Base-by-base conservation (phyloP, 2,888 invertebrate genomes). In the Crocallis elinguaria region DNA sequence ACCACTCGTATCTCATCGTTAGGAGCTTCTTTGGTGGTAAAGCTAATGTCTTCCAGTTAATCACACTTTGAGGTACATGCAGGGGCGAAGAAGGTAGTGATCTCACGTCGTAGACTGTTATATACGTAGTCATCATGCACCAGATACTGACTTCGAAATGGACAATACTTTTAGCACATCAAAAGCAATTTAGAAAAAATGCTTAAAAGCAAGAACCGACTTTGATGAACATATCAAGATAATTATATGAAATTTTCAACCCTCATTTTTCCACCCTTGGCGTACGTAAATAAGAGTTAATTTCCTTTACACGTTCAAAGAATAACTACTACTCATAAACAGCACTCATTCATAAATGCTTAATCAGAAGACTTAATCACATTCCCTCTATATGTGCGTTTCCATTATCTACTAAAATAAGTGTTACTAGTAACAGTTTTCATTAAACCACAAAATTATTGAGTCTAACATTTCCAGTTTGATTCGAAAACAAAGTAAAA, bases 301-400 rank as follows among this genome's bases (percentile, higher is more conserved):
- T 37, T 30, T 36, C 11, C n/a, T 46, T 36, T 12, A 41, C 41
- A 29, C 33, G 27, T 37, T 37, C 19, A 12, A 46, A 23, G 37
- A 46, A 43, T 45, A 17, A 11, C 8, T 36, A 46, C 13, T 16
- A 23, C 23, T 29, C 25, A 14, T 12, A 35, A 27, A 33, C 43
- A 23, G 12, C 29, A 13, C 44, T 54, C 44, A 49, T 54, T 54
- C 54, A 54, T 49, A 49, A 54, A 49, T 45, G 45, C 16, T 6
- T 43, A 49, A 43, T 39, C n/a, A 43, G 44, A 16, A 8, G 9
- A 49, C 14, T 35, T 44, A 49, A 53, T 53, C 29, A 32, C 32
- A 44, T 54, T 21, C 45, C 14, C 37, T 36, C 4, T 14, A 21
- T 11, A 25, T 32, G 39, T 16, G 17, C 37, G 43, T 51, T 37